Evolutionary conservation across 2,797 vertebrate species (phyloP), one percentile per base, ranked within the genome.

Genomic region (Parambassis ranga): DNA sequence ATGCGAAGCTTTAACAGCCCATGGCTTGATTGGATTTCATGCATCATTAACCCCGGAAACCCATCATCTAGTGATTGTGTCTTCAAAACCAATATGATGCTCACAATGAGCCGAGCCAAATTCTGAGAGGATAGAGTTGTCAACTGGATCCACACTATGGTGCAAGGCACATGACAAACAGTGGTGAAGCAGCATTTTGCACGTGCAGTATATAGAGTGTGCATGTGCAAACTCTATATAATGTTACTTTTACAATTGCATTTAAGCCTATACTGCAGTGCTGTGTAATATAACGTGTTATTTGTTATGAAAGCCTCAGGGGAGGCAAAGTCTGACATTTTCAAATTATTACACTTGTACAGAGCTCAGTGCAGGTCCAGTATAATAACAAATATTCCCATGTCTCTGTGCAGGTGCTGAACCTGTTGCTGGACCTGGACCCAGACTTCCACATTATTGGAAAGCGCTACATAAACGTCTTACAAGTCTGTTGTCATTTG

Each of bases 401-500:
- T 77, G 44, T 72, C 30, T 0, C 65, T 27, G 19, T 90, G 3
- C 64, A 93, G 87, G 90, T 92, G 59, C 88, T 93, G 67, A 93
- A 93, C 82, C 86, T 93, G 30, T 42, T 93, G 56, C 65, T 92
- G 59, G 93, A 94, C 70, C 79, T 93, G 56, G 93, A 94, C 71
- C 87, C 82, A 2, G 89, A 94, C 51, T 93, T 93, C 77, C 69
- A 85, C 46, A 86, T 94, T 44, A 82, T 93, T n/a, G 90, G 87
- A 26, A 93, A 93, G 47, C 87, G 86, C 35, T 93, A 93, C 36
- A 51, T 93, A 23, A 93, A 93, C 4, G 65, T 93, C 38, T 44
- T 91, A 27, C 92, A 94, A 69, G 86, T 93, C 37, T 90, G 86
- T 77, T 94, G 92, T 72, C 93, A 94, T 65, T 80, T 93, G 62